Conservation (phyloP, 2,888 invertebrate genomes). For the Microplitis deprimator region DNA sequence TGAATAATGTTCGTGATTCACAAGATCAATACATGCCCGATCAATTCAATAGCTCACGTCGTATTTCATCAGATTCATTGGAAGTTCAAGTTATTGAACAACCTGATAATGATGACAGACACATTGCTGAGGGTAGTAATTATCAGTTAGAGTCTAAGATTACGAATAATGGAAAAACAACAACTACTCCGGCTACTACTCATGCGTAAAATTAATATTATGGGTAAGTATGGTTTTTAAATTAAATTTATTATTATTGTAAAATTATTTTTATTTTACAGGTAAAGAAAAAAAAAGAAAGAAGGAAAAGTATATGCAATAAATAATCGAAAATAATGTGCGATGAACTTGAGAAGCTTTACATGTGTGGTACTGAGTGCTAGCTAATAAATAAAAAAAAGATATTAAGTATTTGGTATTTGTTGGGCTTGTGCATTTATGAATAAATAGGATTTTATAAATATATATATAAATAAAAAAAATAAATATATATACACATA, state of each 20-base stretch:
- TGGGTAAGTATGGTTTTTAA: neutral
- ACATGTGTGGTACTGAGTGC: slow-evolving; percentile 23
- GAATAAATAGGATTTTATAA: slow-evolving; percentile 36
- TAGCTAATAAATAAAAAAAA: slow-evolving; percentile 17
- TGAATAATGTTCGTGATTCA: slow-evolving; percentile 65
- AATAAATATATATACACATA: slow-evolving; percentile 4
- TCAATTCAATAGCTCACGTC: slow-evolving; percentile 58
- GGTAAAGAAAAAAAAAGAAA: neutral
- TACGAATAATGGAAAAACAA: slow-evolving; percentile 56
- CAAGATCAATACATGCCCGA: slow-evolving; percentile 56
- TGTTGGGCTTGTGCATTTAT: slow-evolving; percentile 39
- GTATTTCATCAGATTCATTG: slow-evolving; percentile 68
- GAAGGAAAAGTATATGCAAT: neutral
- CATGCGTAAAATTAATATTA: slow-evolving; percentile 56
- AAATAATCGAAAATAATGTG: neutral
- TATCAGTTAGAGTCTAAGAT: slow-evolving; percentile 50
- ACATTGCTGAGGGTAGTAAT: slow-evolving; percentile 23
- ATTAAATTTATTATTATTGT: neutral
- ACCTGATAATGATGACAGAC: slow-evolving; percentile 53
- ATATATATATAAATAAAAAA: slow-evolving; percentile 13
- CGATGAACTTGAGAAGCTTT: slow-evolving; percentile 32
- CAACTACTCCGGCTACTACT: slow-evolving; percentile 54
- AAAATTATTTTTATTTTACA: slow-evolving; percentile 1
- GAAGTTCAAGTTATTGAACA: slow-evolving; percentile 63
- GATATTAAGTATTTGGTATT: slow-evolving; percentile 22